Base-by-base conservation (phyloP, 2,113 vertebrate species). In the Acanthisitta chloris region DNA sequence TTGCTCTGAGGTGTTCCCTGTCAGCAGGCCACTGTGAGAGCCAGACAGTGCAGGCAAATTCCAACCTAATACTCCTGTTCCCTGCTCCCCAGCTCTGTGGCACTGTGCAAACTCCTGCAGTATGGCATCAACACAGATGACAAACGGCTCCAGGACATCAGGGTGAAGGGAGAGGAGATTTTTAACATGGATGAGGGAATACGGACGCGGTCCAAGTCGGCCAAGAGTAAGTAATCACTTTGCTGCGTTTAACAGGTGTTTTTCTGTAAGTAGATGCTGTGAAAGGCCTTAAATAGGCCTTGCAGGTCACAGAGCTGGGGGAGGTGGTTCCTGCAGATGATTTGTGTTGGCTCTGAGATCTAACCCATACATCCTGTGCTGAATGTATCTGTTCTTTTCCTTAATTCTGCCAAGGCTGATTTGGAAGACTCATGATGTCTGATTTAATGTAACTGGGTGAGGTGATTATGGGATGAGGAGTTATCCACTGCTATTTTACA, bases 101-200 rank as follows among this genome's bases (percentile, higher is more conserved):
- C 99, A 0, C 79, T 99, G 81, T 99, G 99, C 85, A 99, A 99
- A 86, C 98, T 99, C 81, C 98, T 99, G 34, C 99, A 99, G 91
- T 98, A 99, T 28, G 98, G 99, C 61, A 99, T 99, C 96, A 99
- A 99, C 82, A 98, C 99, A 17, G 99, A 99, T 11, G 99, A 99
- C 98, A 99, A 99, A 70, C 97, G 99, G 25, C 98, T 99, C 9
- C 99, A 99, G 93, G 99, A 99, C 92, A 99, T 99, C 6, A 97
- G 99, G 51, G 99, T 99, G 61, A 99, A 99, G 96, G 99, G 99
- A 54, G 99, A 99, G 81, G 99, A 99, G 96, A 98, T 99, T 95
- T 99, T 98, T 97, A 97, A 96, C 71, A 97, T 98, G 40, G 99
- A 99, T 7, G 99, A 99, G 71, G 99, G 99, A 91, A 99, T 99